Evolutionary conservation across 2,888 invertebrate species (phyloP).

Genomic region (Heliconius ismenius): DNA sequence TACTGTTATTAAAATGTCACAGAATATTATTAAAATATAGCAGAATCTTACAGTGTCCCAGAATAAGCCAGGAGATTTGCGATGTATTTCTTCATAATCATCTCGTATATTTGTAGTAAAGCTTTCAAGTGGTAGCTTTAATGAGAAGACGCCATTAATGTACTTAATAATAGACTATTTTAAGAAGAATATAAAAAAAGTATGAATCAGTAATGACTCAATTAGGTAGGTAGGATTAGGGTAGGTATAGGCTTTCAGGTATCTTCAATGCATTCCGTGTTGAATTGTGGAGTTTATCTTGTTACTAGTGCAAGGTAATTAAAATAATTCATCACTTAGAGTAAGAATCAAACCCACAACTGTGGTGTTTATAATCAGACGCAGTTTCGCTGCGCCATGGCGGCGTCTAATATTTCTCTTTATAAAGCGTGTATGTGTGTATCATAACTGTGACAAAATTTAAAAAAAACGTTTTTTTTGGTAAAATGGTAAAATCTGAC

Average conservation of each 20-base stretch:
- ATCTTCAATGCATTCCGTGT: background rate
- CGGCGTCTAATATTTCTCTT: background rate
- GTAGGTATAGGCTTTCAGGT: too few species aligned
- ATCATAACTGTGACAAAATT: background rate
- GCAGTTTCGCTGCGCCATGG: too few species aligned
- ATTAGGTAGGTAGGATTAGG: too few species aligned
- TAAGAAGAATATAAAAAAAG: background rate
- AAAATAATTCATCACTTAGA: background rate
- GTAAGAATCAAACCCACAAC: too few species aligned
- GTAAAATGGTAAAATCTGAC: background rate
- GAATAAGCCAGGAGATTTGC: slow-evolving; percentile 65
- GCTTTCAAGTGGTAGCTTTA: slow-evolving; percentile 52
- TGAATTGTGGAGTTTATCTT: background rate
- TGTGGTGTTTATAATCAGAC: too few species aligned
- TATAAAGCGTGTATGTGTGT: background rate
- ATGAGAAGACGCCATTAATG: background rate
- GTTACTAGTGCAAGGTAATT: background rate
- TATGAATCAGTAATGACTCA: too few species aligned
- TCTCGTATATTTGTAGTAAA: slow-evolving; percentile 57
- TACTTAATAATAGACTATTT: background rate
- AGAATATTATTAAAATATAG: background rate
- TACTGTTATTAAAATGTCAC: background rate
- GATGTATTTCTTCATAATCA: slow-evolving; percentile 67
- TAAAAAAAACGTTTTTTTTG: background rate
- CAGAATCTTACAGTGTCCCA: slow-evolving; percentile 65